A percentile compares a stretch with the other conserved stretches of the same genome.
Evolutionary conservation across 2,888 invertebrate species (phyloP).

Genomic region (Arctia plantaginis): DNA sequence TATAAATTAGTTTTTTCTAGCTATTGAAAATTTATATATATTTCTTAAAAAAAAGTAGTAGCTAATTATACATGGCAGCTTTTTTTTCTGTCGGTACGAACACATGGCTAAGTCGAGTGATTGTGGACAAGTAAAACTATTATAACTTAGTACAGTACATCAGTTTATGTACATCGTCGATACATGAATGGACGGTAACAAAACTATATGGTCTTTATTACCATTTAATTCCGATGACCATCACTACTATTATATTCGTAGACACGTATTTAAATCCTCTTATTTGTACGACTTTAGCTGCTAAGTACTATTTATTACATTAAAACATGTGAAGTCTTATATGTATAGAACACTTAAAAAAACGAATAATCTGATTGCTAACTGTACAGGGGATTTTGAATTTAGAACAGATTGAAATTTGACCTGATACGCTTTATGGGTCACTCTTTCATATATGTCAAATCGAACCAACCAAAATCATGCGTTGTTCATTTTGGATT

Average conservation of each 20-base stretch:
- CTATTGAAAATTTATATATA: slow-evolving; percentile 19
- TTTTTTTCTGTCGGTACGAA: slow-evolving; percentile 60
- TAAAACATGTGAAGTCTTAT: slow-evolving; percentile 17
- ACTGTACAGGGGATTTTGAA: not conserved
- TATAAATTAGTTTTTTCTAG: slow-evolving; percentile 28
- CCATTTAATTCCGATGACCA: slow-evolving; percentile 48
- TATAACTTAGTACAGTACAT: slow-evolving; percentile 48
- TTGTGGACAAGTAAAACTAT: slow-evolving; percentile 50
- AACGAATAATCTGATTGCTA: not conserved
- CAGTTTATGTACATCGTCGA: slow-evolving; percentile 35
- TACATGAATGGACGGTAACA: slow-evolving; percentile 42
- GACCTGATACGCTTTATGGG: not conserved
- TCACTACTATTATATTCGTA: slow-evolving; percentile 23
- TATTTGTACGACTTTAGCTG: slow-evolving; percentile 13
- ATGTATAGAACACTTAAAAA: not conserved
- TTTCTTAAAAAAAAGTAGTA: slow-evolving; percentile 3
- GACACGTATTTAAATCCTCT: slow-evolving; percentile 8
- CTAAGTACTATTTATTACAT: slow-evolving; percentile 6
- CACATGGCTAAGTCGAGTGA: slow-evolving; percentile 38
- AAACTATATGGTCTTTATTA: slow-evolving; percentile 43
- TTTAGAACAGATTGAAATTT: not conserved
- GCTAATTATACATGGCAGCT: slow-evolving; percentile 15
- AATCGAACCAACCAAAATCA: not conserved
- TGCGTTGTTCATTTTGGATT: too few species aligned
- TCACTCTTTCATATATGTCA: not conserved